These are phyloP conservation scores for Lasioglossum baleicum DNA, from an alignment of 1,140 invertebrate species.

Conservation along the genomic window DNA sequence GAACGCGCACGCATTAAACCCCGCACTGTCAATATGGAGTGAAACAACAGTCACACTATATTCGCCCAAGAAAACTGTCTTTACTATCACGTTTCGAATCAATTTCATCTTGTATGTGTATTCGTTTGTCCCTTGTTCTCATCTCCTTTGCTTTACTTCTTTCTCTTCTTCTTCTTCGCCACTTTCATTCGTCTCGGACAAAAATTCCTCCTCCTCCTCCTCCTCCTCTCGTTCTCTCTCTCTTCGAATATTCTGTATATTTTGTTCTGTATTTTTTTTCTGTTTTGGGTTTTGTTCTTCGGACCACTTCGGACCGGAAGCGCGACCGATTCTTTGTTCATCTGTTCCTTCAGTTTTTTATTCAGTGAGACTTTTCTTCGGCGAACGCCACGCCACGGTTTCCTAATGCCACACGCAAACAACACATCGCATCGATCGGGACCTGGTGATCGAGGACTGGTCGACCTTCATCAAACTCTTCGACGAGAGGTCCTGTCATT, in stretches of 20 bases:
- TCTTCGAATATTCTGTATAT: constrained; percentile 14
- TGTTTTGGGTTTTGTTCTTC: constrained; percentile 10
- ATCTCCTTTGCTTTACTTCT: background rate
- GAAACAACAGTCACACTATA: constrained; percentile 46
- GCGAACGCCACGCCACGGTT: constrained; percentile 13
- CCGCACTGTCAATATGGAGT: constrained; percentile 15
- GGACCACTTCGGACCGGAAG: constrained; percentile 30
- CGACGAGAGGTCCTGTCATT: constrained; percentile 51
- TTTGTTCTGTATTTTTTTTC: background rate
- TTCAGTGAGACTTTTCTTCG: background rate
- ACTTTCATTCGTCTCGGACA: constrained; percentile 6
- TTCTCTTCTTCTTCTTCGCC: background rate
- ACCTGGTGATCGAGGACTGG: constrained; percentile 43
- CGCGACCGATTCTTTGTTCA: background rate
- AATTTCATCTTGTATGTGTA: constrained; percentile 10
- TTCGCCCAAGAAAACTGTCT: constrained; percentile 35
- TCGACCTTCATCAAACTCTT: constrained; percentile 52
- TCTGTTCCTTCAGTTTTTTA: no score
- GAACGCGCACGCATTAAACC: constrained; percentile 35
- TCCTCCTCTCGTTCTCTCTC: background rate
- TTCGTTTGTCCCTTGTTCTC: constrained; percentile 12
- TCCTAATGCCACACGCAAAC: constrained; percentile 29
- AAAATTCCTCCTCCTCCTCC: constrained; percentile 19
- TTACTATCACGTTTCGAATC: constrained; percentile 61
- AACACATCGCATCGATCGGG: constrained; percentile 21